Evolutionary conservation across 2,888 invertebrate genomes (phyloP).

Genomic region (Drosophila mayaguana): DNA sequence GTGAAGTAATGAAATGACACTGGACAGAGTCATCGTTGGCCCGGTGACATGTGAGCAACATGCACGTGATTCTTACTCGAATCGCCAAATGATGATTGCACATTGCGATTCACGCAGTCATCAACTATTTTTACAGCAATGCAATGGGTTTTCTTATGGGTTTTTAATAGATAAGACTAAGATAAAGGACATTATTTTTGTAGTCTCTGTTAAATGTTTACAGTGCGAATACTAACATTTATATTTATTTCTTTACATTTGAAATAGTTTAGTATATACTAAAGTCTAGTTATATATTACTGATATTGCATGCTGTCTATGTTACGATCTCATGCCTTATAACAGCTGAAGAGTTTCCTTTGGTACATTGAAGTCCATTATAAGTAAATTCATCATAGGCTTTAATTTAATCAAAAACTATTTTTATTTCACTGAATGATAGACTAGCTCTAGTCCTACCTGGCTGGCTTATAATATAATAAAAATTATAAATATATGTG

Average conservation of each 20-base stretch:
- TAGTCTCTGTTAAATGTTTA: too few species aligned
- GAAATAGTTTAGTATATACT: too few species aligned
- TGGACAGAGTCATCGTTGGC: slow-evolving; percentile 10
- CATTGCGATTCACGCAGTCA: slow-evolving; percentile 6
- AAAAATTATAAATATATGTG: background rate
- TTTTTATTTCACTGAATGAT: background rate
- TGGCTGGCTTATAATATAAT: background rate
- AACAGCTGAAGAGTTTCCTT: too few species aligned
- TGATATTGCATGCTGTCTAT: too few species aligned
- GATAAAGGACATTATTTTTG: too few species aligned
- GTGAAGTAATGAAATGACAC: slow-evolving; percentile 12
- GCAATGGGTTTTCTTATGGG: background rate
- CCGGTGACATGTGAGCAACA: slow-evolving; percentile 57
- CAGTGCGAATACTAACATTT: too few species aligned
- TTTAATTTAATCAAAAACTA: background rate
- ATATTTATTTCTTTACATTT: too few species aligned
- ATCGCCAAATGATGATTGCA: slow-evolving; percentile 42
- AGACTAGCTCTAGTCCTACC: background rate
- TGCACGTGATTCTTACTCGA: slow-evolving; percentile 67
- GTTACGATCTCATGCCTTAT: too few species aligned
- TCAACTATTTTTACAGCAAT: background rate
- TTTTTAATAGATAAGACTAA: too few species aligned
- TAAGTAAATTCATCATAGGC: too few species aligned
- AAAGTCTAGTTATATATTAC: too few species aligned
- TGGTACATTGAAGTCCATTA: too few species aligned